A percentile compares a stretch with the other conserved stretches of the same genome.
phyloP scores from a whole-genome alignment of 2,888 invertebrate genomes.

The Nebria brevicollis region DNA sequence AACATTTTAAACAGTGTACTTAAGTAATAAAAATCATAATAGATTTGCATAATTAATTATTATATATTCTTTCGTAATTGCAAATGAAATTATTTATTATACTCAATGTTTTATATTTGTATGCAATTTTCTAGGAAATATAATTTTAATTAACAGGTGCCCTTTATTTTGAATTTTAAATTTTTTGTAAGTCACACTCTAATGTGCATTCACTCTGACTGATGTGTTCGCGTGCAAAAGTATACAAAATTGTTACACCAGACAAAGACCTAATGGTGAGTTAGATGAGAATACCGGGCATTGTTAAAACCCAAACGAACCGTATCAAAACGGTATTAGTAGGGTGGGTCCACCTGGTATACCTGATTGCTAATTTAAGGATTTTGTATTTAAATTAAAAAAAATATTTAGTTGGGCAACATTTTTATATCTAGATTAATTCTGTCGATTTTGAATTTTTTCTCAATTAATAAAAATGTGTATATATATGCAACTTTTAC shows the following conservation, averaged over 20 bases:
- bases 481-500: not conserved
- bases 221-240: not conserved
- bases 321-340: not conserved
- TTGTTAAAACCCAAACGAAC: not conserved
- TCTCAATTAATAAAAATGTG: too few relatives aligned
- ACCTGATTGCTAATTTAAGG: too few relatives aligned
- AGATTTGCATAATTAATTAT: too few relatives aligned
- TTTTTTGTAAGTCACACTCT: not conserved
- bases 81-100: not conserved
- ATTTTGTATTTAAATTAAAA: too few relatives aligned
- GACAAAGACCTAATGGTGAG: not conserved
- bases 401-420: too few relatives aligned
- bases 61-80: too few relatives aligned
- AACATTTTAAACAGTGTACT: too few relatives aligned
- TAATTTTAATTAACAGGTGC: not conserved
- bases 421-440: too few relatives aligned
- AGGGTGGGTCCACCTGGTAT: not conserved
- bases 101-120: too few relatives aligned
- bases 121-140: not conserved
- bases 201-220: not conserved
- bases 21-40: too few relatives aligned
- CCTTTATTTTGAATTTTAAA: not conserved
- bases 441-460: too few relatives aligned
- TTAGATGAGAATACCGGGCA: not conserved
- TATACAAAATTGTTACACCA: not conserved